Evolutionary conservation across 2,113 vertebrate genomes (phyloP).

Genomic region (Neotragus pygmaeus): DNA sequence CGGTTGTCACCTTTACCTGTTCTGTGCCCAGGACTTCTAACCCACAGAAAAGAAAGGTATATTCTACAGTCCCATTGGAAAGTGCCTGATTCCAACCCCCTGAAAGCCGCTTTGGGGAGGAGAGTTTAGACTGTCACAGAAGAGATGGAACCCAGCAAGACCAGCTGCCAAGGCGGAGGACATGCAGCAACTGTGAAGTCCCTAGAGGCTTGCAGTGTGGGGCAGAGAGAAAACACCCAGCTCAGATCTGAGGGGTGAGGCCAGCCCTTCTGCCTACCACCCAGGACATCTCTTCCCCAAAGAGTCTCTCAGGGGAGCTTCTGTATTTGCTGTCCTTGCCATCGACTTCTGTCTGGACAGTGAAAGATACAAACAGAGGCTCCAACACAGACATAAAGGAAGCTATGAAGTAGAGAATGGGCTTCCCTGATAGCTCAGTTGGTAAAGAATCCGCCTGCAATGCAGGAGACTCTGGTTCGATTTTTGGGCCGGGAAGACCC

Average conservation of each 20-base stretch:
- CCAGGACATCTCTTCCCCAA: background rate
- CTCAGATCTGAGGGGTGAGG: background rate
- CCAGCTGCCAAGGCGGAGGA: background rate
- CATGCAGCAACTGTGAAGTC: background rate
- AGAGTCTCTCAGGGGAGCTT: background rate
- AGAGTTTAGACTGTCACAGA: background rate
- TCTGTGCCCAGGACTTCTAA: background rate
- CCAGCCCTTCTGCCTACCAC: background rate
- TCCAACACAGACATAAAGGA: background rate
- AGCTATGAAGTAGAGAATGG: background rate
- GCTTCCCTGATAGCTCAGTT: background rate
- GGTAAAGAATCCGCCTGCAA: background rate
- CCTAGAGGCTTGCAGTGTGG: background rate
- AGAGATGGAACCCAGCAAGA: background rate
- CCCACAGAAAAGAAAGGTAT: background rate
- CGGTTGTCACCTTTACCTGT: too few species aligned
- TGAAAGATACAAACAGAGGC: background rate
- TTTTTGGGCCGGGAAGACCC: background rate
- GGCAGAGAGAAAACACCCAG: background rate
- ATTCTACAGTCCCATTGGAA: background rate
- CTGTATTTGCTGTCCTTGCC: background rate
- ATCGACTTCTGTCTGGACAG: background rate
- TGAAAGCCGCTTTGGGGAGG: background rate
- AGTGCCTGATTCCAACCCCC: background rate
- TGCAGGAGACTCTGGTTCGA: background rate